These are phyloP conservation scores for Parnassius glacialis DNA, from an alignment of 2,888 invertebrate species.

Conservation along the genomic window DNA sequence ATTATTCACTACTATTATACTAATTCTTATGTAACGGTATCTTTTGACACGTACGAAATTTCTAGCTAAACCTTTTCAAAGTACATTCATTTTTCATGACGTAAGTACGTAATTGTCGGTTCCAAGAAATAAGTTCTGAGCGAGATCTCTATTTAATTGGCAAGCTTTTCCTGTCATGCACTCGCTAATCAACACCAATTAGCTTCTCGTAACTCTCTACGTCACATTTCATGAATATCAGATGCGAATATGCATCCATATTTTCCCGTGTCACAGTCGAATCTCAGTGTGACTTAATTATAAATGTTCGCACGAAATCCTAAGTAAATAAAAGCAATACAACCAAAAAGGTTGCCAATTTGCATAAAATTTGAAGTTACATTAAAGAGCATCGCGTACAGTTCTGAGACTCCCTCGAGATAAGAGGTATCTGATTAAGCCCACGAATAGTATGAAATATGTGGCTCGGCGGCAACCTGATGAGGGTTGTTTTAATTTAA, in stretches of 20 bases:
- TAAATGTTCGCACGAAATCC: conserved; percentile 28
- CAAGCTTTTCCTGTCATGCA: conserved; percentile 66
- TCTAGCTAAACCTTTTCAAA: neutral
- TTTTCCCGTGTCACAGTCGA: neutral
- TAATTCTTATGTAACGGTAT: too few relatives aligned
- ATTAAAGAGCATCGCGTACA: conserved; percentile 32
- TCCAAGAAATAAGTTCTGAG: conserved; percentile 54
- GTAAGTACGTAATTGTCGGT: conserved; percentile 46
- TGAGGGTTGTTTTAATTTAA: conserved; percentile 66
- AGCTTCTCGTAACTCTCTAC: conserved; percentile 32
- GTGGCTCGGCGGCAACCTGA: conserved; percentile 43
- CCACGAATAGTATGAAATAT: conserved; percentile 54
- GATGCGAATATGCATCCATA: neutral
- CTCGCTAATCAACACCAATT: conserved; percentile 49
- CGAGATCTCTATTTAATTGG: conserved; percentile 57
- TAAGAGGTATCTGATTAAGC: conserved; percentile 46
- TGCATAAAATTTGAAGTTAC: conserved; percentile 64
- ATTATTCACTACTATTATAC: too few relatives aligned
- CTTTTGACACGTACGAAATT: too few relatives aligned
- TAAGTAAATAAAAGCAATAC: conserved; percentile 43
- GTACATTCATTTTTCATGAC: conserved; percentile 29
- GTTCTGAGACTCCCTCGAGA: conserved; percentile 30
- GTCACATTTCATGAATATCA: conserved; percentile 17
- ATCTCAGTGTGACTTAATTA: conserved; percentile 10
- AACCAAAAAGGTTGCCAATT: conserved; percentile 50